Evolutionary conservation across 2,888 invertebrate genomes (phyloP), one percentile per base, ranked within the genome.

Genomic region (Diarsia mendica): DNA sequence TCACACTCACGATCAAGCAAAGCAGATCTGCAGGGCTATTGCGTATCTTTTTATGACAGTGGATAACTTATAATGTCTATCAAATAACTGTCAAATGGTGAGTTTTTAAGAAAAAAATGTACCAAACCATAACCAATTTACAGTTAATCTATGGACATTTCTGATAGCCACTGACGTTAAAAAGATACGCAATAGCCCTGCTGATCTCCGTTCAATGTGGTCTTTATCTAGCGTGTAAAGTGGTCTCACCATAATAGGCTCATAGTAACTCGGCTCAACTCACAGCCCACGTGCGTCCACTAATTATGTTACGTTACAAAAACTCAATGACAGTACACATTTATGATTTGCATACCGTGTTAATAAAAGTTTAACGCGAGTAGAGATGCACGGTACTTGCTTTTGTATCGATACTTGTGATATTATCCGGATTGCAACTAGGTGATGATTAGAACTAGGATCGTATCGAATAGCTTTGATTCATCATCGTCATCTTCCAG

Each of bases 311-410:
- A 86, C 85, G 88, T 88, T 90, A 92, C 88, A 93, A 94, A 94
- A 94, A 93, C 91, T 91, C 91, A 92, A 94, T 94, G 92, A 93
- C 93, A 90, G 86, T 77, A 74, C 86, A 80, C 85, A 89, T 90
- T 76, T 90, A 90, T 91, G 88, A 93, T 94, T 94, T 93, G 92
- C 93, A 94, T 94, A 89, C 87, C 83, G 89, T 89, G 91, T 91
- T 91, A 90, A 89, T 88, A 87, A 88, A 87, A 85, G 81, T 87
- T 86, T 79, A 81, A 70, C 53, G 63, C 66, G 67, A 82, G 71
- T 65, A 44, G 63, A 15, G 63, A n/a, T 23, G 63, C 44, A 20
- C 39, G n/a, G 44, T 63, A n/a, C 61, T n/a, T 63, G 44, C 15
- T 15, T 44, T 63, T 44, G n/a, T 63, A 15, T 63, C 63, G 44